phyloP scores from a whole-genome alignment of 2,888 invertebrate genomes.

The Byasa hedistus region DNA sequence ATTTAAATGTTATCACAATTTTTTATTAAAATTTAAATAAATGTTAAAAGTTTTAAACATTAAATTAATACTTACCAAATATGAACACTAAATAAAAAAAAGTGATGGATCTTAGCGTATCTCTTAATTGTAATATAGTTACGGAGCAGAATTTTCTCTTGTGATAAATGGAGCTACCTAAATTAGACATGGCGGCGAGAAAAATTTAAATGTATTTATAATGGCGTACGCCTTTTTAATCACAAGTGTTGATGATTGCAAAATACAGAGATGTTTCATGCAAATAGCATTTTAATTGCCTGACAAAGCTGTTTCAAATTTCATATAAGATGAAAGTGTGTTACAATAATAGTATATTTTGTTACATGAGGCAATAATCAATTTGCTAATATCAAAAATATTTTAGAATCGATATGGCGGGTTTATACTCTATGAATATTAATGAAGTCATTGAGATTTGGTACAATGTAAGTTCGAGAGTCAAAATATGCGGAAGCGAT shows the following conservation, averaged over 20 bases:
- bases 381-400: no score
- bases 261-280: conserved; percentile 44
- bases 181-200: neutral
- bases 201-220: conserved; percentile 16
- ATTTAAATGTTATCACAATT: no score
- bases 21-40: no score
- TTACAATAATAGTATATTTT: conserved; percentile 25
- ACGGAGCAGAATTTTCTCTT: neutral
- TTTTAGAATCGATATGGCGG: no score
- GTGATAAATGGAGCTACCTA: neutral
- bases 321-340: conserved; percentile 27
- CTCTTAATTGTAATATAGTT: neutral
- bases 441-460: neutral
- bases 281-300: conserved; percentile 62
- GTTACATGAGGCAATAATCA: neutral
- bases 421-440: neutral
- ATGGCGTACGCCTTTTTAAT: neutral
- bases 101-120: neutral
- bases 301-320: conserved; percentile 33
- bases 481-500: neutral
- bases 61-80: no score
- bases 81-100: no score
- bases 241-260: conserved; percentile 27
- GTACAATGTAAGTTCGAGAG: neutral
- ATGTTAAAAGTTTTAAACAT: no score